Evolutionary conservation across 1,140 invertebrate genomes (phyloP), one percentile per base, ranked within the genome.

Genomic region (Scylla paramamosain): DNA sequence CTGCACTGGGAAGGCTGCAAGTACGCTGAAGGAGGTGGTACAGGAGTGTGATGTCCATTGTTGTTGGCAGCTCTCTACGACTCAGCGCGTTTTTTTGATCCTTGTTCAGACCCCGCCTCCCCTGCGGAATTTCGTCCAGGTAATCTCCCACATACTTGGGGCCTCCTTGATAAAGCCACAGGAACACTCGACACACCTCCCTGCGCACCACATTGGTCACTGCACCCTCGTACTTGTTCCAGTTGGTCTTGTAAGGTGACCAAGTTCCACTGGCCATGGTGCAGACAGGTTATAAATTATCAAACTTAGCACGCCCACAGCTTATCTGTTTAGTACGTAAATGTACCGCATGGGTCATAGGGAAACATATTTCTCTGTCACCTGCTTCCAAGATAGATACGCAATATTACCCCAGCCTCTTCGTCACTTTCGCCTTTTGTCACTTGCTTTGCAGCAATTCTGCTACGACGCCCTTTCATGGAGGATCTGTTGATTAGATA

Each of bases 1-100:
- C 20, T 4, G 31, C 25, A 4, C 14, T 25, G 0, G 39, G 20
- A 12, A 91, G 59, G 89, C 46, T 46, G 14, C 89, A 91, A 0
- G 46, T 59, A 28, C 0, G 16, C n/a, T 91, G 89, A 3, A 91
- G n/a, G 2, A 91, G 46, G 4, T 16, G n/a, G 16, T 91, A 91
- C 39, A 91, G 39, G 0, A 91, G n/a, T 4, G 89, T 14, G 7
- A 91, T 91, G 59, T 91, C 89, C 89, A 91, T 91, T 4, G 20
- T 25, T 39, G 89, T 28, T 29, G 48, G 46, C 4, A 3, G 20
- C 16, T 91, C n/a, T 2, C 28, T 28, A 2, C 2, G 28, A 4
- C 4, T n/a, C 46, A 91, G 39, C 0, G 28, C 2, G 29, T 4
- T 8, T n/a, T 29, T 91, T 25, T 91, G 7, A 1, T 45, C 46